Percentiles rank a stretch among this genome's conserved stretches.
Evolutionary conservation across 1,140 invertebrate species (phyloP).

Genomic region (Tetranychus urticae): DNA sequence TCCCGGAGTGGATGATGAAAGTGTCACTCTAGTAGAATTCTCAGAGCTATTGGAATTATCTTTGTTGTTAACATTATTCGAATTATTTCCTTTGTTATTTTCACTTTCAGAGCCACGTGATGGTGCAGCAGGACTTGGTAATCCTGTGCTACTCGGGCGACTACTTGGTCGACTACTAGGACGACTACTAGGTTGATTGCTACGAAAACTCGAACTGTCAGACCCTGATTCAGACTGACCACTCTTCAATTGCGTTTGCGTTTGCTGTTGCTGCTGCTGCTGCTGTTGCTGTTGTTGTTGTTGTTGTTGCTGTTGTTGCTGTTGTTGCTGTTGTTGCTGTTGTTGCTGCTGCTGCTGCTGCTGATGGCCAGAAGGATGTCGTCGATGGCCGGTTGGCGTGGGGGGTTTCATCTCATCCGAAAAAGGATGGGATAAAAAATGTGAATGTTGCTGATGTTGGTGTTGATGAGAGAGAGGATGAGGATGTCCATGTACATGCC

Average conservation of each 20-base stretch:
- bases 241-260: neutral
- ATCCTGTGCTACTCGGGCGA: neutral
- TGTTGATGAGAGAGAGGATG: neutral
- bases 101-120: neutral
- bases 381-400: neutral
- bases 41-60: too few relatives aligned
- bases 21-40: too few relatives aligned
- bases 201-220: neutral
- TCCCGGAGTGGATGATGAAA: too few relatives aligned
- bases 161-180: neutral
- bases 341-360: slow-evolving; percentile 1
- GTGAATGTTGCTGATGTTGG: slow-evolving; percentile 9
- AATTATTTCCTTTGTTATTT: too few relatives aligned
- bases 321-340: neutral
- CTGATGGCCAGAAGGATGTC: neutral
- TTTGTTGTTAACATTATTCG: too few relatives aligned
- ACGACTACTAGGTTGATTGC: neutral
- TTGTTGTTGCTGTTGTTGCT: neutral
- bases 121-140: neutral
- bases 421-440: neutral
- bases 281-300: neutral
- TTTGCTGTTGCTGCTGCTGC: neutral
- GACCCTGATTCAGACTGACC: neutral
- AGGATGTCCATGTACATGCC: neutral
- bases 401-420: neutral